These are phyloP conservation scores for Oryzias curvinotus DNA, from an alignment of 2,113 vertebrate genomes.

Conservation along the genomic window DNA sequence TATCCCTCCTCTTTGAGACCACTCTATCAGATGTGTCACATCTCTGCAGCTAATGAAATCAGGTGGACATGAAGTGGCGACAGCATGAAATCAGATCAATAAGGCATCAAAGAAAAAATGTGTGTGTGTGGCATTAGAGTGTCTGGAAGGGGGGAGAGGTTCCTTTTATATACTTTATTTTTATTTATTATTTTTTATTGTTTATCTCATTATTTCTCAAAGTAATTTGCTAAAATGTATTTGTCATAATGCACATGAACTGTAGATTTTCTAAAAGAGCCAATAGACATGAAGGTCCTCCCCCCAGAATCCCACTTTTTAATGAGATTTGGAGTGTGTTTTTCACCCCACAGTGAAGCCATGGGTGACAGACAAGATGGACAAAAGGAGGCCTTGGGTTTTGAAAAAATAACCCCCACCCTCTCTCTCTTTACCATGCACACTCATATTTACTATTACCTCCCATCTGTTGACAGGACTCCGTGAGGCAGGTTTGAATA, in stretches of 20 bases:
- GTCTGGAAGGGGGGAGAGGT: too few relatives aligned
- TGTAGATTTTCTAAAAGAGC: slow-evolving; percentile 15
- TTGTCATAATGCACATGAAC: not conserved
- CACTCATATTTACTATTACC: slow-evolving; percentile 27
- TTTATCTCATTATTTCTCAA: not conserved
- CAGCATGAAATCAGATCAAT: slow-evolving; percentile 71
- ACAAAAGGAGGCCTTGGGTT: slow-evolving; percentile 72
- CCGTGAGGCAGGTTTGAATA: slow-evolving; percentile 59
- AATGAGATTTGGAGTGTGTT: slow-evolving; percentile 72
- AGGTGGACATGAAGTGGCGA: slow-evolving; percentile 48
- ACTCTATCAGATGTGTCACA: slow-evolving; percentile 62
- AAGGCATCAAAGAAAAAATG: slow-evolving; percentile 23
- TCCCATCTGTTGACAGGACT: slow-evolving; percentile 76
- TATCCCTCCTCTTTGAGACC: slow-evolving; percentile 28
- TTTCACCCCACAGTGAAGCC: slow-evolving; percentile 70
- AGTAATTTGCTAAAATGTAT: not conserved
- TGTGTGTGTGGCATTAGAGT: not conserved
- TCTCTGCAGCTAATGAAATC: slow-evolving; percentile 67
- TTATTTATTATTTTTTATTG: not conserved
- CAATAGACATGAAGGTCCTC: slow-evolving; percentile 42
- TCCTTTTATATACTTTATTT: not conserved
- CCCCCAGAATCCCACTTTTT: slow-evolving; percentile 62
- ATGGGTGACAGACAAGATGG: slow-evolving; percentile 66
- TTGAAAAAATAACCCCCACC: slow-evolving; percentile 28
- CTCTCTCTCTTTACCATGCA: slow-evolving; percentile 13